phyloP scores from a whole-genome alignment of 2,888 invertebrate genomes.

The Catocala nupta region DNA sequence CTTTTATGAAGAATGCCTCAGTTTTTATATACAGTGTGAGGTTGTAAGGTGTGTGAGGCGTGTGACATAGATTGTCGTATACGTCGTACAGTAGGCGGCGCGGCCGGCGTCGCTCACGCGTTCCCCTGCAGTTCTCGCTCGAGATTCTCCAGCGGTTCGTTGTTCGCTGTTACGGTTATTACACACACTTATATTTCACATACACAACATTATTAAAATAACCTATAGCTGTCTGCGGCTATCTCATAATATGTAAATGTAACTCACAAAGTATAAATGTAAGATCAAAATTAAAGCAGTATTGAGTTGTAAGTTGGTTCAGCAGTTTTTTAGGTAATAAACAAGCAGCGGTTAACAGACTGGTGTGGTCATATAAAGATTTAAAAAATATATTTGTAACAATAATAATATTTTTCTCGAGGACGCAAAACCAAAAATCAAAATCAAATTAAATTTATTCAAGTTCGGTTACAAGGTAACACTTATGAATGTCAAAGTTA shows the following conservation, averaged over 20 bases:
- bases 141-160: conserved; percentile 85
- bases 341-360: no score
- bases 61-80: conserved; percentile 33
- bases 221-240: conserved; percentile 5
- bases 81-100: conserved; percentile 31
- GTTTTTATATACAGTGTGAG: neutral
- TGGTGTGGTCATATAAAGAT: no score
- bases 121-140: conserved; percentile 82
- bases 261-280: neutral
- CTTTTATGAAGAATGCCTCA: no score
- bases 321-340: conserved; percentile 1
- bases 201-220: conserved; percentile 18
- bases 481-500: no score
- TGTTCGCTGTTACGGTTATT: conserved; percentile 72
- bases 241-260: neutral
- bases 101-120: conserved; percentile 63
- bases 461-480: no score
- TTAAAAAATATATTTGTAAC: no score
- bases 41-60: conserved; percentile 1
- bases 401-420: no score
- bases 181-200: conserved; percentile 34
- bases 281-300: neutral
- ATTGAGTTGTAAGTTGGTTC: neutral
- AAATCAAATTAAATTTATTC: no score
- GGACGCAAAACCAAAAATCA: no score